phyloP scores from a whole-genome alignment of 2,888 invertebrate genomes.

The Empis livida region DNA sequence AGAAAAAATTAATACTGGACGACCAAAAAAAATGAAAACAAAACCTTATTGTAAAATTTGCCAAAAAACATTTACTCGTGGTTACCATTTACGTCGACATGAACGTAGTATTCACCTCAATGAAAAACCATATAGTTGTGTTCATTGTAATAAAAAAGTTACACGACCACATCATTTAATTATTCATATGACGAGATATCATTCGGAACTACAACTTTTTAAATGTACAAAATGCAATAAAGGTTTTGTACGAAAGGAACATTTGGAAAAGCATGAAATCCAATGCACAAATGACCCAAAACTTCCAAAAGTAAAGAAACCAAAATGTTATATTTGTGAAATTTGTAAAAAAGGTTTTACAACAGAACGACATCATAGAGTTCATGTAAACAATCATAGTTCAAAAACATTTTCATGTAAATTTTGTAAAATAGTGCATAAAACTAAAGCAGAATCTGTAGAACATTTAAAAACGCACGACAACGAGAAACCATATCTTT shows the following conservation, averaged over 20 bases:
- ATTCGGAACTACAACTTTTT: conserved; percentile 33
- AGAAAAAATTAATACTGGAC: too few species aligned
- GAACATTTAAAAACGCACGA: conserved; percentile 42
- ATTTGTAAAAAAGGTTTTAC: conserved; percentile 37
- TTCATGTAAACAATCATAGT: conserved; percentile 37
- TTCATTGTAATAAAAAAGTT: not conserved
- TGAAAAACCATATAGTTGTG: conserved; percentile 32
- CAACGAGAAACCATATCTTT: conserved; percentile 43
- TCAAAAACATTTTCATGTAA: conserved; percentile 33
- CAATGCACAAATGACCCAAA: conserved; percentile 19
- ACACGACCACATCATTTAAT: conserved; percentile 37
- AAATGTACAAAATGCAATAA: conserved; percentile 35
- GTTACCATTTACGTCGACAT: conserved; percentile 34
- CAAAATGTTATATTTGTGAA: conserved; percentile 26
- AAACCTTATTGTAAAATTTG: too few species aligned
- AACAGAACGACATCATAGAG: conserved; percentile 41
- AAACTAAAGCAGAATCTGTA: conserved; percentile 39
- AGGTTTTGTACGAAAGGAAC: conserved; percentile 29
- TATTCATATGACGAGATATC: conserved; percentile 38
- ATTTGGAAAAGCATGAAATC: conserved; percentile 29
- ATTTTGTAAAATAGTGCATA: conserved; percentile 30
- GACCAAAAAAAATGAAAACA: too few species aligned
- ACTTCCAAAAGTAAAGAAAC: conserved; percentile 1
- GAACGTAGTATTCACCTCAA: conserved; percentile 31
- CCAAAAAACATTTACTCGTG: too few species aligned